Evolutionary conservation across 1,140 invertebrate genomes (phyloP).

Genomic region (Drosophila obscura): DNA sequence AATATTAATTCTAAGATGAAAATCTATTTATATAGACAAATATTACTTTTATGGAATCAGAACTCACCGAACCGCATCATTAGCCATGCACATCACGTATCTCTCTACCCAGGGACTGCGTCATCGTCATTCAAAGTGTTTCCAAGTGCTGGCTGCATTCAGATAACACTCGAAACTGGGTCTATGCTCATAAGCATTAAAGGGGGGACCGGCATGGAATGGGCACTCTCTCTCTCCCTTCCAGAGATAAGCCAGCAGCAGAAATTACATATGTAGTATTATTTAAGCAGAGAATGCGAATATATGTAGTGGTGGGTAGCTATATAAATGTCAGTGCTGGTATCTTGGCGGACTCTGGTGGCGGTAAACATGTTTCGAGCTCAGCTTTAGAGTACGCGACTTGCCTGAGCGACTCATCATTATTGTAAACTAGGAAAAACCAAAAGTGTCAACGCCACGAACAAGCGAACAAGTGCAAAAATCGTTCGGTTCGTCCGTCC

Average conservation of each 20-base stretch:
- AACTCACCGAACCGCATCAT: conserved; percentile 68
- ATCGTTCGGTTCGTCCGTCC: neutral
- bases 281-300: conserved; percentile 3
- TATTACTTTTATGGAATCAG: conserved; percentile 64
- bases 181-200: conserved; percentile 62
- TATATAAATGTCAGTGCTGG: conserved; percentile 32
- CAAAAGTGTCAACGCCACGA: conserved; percentile 47
- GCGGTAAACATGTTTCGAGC: neutral
- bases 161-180: conserved; percentile 48
- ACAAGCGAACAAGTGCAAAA: conserved; percentile 35
- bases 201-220: conserved; percentile 54
- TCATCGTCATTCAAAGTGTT: neutral
- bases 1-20: conserved; percentile 27
- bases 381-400: conserved; percentile 15
- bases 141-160: conserved; percentile 4
- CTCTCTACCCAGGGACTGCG: conserved; percentile 19
- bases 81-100: conserved; percentile 64
- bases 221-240: neutral
- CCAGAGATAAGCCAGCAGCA: conserved; percentile 33
- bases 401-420: conserved; percentile 17
- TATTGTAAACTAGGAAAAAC: conserved; percentile 44
- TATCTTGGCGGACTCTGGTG: neutral
- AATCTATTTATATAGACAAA: conserved; percentile 27
- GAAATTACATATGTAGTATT: conserved; percentile 8
- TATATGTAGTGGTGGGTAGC: neutral